phyloP scores from a whole-genome alignment of 1,140 invertebrate genomes.

The Neodiprion lecontei region DNA sequence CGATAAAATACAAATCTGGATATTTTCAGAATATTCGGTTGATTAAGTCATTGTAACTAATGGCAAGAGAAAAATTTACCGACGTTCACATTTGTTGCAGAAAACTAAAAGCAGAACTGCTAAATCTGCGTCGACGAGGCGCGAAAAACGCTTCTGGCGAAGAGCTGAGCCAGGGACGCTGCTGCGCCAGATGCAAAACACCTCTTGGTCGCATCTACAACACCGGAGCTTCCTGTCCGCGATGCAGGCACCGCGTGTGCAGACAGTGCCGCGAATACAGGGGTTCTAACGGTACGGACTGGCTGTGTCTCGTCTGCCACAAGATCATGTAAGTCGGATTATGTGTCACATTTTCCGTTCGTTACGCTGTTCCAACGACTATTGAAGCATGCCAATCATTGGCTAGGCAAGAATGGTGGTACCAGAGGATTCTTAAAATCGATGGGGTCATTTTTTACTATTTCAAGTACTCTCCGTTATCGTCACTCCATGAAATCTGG shows the following conservation, averaged over 20 bases:
- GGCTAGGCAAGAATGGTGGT: neutral
- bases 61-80: too few species aligned
- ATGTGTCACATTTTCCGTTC: constrained; percentile 8
- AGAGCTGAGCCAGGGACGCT: constrained; percentile 61
- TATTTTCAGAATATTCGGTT: too few species aligned
- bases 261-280: constrained; percentile 74
- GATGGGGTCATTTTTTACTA: too few species aligned
- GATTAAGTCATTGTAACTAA: too few species aligned
- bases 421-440: too few species aligned
- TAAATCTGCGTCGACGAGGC: constrained; percentile 67
- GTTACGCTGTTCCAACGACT: neutral
- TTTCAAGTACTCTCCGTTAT: too few species aligned
- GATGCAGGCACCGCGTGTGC: constrained; percentile 75
- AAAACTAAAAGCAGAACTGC: constrained; percentile 70
- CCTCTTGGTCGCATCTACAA: constrained; percentile 79
- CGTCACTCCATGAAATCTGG: too few species aligned
- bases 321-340: constrained; percentile 74
- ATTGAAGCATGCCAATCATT: neutral
- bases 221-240: constrained; percentile 73
- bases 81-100: constrained; percentile 51
- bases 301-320: constrained; percentile 78
- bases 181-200: constrained; percentile 73
- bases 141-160: constrained; percentile 58
- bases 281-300: constrained; percentile 63
- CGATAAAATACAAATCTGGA: too few species aligned